Evolutionary conservation across 2,888 invertebrate species (phyloP).

Genomic region (Germaria angustata): DNA sequence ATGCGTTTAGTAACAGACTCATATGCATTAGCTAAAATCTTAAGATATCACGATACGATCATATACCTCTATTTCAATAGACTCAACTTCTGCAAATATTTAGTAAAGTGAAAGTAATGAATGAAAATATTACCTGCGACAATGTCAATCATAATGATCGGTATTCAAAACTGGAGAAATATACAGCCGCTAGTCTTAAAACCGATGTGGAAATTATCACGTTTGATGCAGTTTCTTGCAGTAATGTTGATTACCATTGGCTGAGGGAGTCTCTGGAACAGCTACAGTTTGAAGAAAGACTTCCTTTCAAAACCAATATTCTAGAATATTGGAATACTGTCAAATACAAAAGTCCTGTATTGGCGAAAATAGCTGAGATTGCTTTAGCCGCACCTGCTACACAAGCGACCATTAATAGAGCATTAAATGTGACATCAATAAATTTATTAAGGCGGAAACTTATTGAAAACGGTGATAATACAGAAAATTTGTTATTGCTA

Average conservation of each 20-base stretch:
- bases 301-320: slow-evolving; percentile 15
- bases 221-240: neutral
- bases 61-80: slow-evolving; percentile 6
- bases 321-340: slow-evolving; percentile 39
- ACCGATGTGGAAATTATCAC: neutral
- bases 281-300: slow-evolving; percentile 39
- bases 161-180: slow-evolving; percentile 18
- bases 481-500: slow-evolving; percentile 38
- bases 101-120: slow-evolving; percentile 19
- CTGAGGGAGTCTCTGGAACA: slow-evolving; percentile 12
- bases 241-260: neutral
- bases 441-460: slow-evolving; percentile 7
- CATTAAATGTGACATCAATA: neutral
- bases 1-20: no score
- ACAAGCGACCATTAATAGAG: slow-evolving; percentile 31
- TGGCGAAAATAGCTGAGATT: slow-evolving; percentile 39
- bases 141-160: neutral
- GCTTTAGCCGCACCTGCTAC: slow-evolving; percentile 43
- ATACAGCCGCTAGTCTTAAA: neutral
- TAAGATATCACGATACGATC: no score
- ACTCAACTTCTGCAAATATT: slow-evolving; percentile 38
- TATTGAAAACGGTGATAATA: neutral
- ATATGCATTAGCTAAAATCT: no score
- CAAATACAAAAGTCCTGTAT: slow-evolving; percentile 12
- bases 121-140: neutral